Evolutionary conservation across 1,140 invertebrate species (phyloP), one percentile per base, ranked within the genome.

Genomic region (Pachyrhynchus sulphureomaculatus): DNA sequence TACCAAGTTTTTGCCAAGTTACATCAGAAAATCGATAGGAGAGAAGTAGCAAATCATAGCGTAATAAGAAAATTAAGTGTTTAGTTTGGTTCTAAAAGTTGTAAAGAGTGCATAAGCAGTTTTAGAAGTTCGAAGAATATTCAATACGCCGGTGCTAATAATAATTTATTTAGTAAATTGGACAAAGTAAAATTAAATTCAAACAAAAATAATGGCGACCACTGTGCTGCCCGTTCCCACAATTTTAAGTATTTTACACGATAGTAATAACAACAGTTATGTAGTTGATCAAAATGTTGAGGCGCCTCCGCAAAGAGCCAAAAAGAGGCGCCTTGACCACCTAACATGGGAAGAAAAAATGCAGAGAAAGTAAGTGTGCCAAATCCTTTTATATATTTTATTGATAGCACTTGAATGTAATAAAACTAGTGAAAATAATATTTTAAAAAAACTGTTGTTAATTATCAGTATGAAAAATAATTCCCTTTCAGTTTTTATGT

Each of bases 271-370:
- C 78, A 54, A 70, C 78, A 29, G 26, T 6, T 51, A 72, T 77
- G 52, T 77, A 77, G 44, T 74, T 75, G 52, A 72, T 74, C 42
- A 65, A 39, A 67, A 67, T 48, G 59, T 56, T n/a, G 75, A 80
- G 21, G 70, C 74, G 23, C 72, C 76, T 26, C 72, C 78, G 44
- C 44, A 26, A 13, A 76, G 81, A 57, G 79, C 82, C 2, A 85
- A 88, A 68, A 91, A 91, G 73, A 79, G 89, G 32, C 80, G 88
- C 15, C 76, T 92, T 57, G 88, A 91, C 75, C 88, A 91, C 76
- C 74, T 92, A 2, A 83, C 87, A 21, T 90, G 87, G 86, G 90
- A 92, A 72, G 89, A 92, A 76, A 92, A 91, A 74, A 78, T 91
- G 57, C 87, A 90, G 73, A 80, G 90, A 73, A 92, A 92, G 89